Conservation (phyloP, 2,888 invertebrate species). For the Phymatocera aterrima region DNA sequence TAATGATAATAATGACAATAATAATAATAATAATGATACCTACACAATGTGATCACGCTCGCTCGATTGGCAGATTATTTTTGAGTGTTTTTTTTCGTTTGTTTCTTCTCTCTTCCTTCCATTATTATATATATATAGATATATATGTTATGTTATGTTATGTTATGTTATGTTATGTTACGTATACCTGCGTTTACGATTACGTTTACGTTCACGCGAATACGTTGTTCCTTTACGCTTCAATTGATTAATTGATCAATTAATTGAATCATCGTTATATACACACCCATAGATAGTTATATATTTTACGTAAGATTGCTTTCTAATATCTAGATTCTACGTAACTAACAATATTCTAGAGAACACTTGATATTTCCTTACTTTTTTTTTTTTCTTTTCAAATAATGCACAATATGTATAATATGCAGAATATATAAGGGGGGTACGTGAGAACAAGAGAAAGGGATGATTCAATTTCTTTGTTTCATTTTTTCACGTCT, state of each 20-base stretch:
- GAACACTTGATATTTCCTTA: neutral
- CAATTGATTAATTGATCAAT: too few relatives aligned
- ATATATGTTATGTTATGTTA: too few relatives aligned
- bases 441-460: neutral
- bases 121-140: too few relatives aligned
- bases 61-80: too few relatives aligned
- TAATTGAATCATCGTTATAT: neutral
- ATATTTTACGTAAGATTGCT: slow-evolving; percentile 46
- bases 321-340: slow-evolving; percentile 65
- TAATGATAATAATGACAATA: too few relatives aligned
- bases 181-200: neutral
- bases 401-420: neutral
- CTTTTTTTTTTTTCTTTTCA: neutral
- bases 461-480: neutral
- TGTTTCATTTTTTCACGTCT: too few relatives aligned
- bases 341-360: slow-evolving; percentile 78
- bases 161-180: slow-evolving; percentile 44
- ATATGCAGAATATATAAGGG: slow-evolving; percentile 13
- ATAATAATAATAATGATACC: too few relatives aligned
- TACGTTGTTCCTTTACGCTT: neutral
- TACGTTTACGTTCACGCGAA: neutral
- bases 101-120: too few relatives aligned
- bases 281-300: slow-evolving; percentile 46
- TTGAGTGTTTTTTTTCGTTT: too few relatives aligned
- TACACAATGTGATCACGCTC: too few relatives aligned